A percentile compares a stretch with the other conserved stretches of the same genome.
Conservation (phyloP, 1,140 invertebrate species). For the Drosophila lini region DNA sequence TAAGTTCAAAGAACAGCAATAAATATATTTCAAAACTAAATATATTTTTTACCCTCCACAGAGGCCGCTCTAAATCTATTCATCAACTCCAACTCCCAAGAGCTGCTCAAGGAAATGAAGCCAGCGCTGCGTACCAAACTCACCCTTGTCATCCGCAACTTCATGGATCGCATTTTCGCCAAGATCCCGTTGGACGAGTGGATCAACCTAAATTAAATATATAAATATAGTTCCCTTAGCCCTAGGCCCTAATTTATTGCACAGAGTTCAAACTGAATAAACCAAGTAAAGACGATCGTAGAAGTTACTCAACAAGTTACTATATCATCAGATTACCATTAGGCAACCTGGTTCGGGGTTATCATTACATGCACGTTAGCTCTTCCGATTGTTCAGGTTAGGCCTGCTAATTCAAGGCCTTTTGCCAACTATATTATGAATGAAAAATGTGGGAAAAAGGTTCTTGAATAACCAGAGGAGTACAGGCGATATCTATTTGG, state of each 20-base stretch:
- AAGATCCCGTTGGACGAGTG: conserved; percentile 92
- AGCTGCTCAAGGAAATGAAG: conserved; percentile 93
- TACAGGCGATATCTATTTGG: too few relatives aligned
- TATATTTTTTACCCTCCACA: conserved; percentile 76
- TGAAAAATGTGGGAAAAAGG: conserved; percentile 26
- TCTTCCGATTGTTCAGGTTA: conserved; percentile 9
- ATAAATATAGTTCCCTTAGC: conserved; percentile 1
- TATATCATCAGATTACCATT: conserved; percentile 48
- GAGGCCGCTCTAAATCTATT: conserved; percentile 93
- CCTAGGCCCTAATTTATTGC: conserved; percentile 74
- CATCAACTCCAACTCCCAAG: conserved; percentile 93
- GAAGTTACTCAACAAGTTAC: conserved; percentile 12
- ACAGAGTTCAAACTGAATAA: conserved; percentile 59
- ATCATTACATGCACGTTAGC: conserved; percentile 59
- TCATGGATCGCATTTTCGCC: conserved; percentile 90
- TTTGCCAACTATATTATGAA: conserved; percentile 30
- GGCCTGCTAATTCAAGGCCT: conserved; percentile 45
- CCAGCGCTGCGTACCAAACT: conserved; percentile 91
- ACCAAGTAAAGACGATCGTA: conserved; percentile 20
- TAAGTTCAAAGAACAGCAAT: conserved; percentile 84
- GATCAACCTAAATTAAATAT: conserved; percentile 82
- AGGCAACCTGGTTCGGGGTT: conserved; percentile 38
- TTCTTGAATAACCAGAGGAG: neutral
- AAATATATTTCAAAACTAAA: neutral
- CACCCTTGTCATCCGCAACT: conserved; percentile 89